Percentiles rank a stretch among this genome's conserved stretches.
phyloP scores from a whole-genome alignment of 1,140 invertebrate genomes.

The Portunus trituberculatus region DNA sequence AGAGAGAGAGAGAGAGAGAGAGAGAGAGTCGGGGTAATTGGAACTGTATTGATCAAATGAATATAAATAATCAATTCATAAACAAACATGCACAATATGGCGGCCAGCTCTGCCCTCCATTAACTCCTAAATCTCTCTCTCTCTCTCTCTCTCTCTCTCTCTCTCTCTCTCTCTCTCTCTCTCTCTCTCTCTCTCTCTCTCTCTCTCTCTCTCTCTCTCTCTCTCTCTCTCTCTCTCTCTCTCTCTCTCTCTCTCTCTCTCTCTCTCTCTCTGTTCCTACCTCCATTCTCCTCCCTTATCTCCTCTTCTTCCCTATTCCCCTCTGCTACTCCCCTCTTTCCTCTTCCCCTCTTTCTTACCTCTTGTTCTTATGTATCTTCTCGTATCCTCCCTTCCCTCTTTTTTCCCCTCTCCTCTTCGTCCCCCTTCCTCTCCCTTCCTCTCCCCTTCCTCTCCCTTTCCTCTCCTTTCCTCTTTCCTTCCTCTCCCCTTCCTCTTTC shows the following conservation, averaged over 20 bases:
- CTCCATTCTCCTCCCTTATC: background rate
- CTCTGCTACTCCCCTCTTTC: background rate
- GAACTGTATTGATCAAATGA: no score
- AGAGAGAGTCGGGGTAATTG: background rate
- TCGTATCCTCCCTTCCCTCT: background rate
- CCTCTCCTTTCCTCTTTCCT: background rate
- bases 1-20: slow-evolving; percentile 37
- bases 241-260: background rate
- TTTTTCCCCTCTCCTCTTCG: background rate
- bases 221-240: background rate
- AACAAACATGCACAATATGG: no score
- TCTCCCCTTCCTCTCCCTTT: background rate
- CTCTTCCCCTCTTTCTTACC: background rate
- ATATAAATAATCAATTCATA: background rate
- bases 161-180: background rate
- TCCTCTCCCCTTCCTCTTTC: background rate
- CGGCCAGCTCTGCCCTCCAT: no score
- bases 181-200: slow-evolving; percentile 16
- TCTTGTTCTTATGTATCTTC: background rate
- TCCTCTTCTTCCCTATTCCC: background rate
- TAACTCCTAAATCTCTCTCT: background rate
- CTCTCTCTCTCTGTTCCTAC: background rate
- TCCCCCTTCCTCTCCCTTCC: background rate
- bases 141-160: background rate
- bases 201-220: background rate